phyloP scores from a whole-genome alignment of 2,888 invertebrate species.

The Tipula helvola region DNA sequence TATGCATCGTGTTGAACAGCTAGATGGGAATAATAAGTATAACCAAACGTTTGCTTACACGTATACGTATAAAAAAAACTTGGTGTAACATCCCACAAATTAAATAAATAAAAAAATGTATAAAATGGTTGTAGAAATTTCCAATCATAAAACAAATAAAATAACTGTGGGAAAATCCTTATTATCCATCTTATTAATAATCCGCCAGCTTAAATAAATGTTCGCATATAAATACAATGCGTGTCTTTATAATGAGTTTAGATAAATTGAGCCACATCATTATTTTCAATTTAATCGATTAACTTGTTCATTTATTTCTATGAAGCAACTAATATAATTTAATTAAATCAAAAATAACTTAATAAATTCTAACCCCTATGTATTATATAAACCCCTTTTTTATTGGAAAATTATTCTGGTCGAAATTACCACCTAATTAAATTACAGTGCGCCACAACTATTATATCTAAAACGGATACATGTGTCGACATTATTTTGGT shows the following conservation, averaged over 20 bases:
- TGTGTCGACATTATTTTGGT: conserved; percentile 7
- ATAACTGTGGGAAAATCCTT: not conserved
- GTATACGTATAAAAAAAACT: not conserved
- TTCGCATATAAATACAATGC: not conserved
- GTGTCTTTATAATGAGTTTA: not conserved
- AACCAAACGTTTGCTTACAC: not conserved
- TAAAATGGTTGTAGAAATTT: not conserved
- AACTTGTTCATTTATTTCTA: not conserved
- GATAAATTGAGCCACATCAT: not conserved
- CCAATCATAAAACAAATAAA: not conserved
- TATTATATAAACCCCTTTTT: not conserved
- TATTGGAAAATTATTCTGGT: not conserved
- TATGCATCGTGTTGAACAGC: not conserved
- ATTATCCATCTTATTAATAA: not conserved
- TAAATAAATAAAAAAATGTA: not conserved
- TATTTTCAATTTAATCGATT: not conserved
- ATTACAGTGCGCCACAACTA: not conserved
- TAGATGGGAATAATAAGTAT: not conserved
- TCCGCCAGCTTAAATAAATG: not conserved
- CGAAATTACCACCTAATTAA: not conserved
- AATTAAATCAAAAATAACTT: not conserved
- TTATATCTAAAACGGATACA: conserved; percentile 9
- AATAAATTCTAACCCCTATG: not conserved
- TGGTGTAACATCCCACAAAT: not conserved
- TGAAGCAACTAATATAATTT: not conserved